These are phyloP conservation scores for Paramacrobiotus metropolitanus DNA, from an alignment of 1,140 invertebrate species.

Conservation along the genomic window DNA sequence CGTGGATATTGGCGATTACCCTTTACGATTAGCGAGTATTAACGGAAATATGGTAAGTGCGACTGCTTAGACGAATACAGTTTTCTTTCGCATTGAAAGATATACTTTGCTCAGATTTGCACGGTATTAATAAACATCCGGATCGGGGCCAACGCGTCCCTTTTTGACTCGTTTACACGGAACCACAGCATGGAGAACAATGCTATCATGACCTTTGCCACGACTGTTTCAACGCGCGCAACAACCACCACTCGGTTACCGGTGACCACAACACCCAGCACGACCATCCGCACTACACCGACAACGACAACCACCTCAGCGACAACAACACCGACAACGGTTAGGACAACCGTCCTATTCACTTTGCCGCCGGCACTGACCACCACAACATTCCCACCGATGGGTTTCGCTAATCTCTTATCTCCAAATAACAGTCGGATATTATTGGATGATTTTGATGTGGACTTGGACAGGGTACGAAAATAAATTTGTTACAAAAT, in stretches of 20 bases:
- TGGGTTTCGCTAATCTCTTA: too few species aligned
- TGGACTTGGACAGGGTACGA: too few species aligned
- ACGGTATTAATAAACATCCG: neutral
- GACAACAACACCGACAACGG: neutral
- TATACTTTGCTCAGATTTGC: too few species aligned
- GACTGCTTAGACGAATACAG: too few species aligned
- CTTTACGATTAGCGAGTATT: neutral
- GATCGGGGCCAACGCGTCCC: neutral
- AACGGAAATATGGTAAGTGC: slow-evolving; percentile 3
- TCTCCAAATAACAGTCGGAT: too few species aligned
- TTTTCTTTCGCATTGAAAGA: too few species aligned
- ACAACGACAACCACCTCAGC: neutral
- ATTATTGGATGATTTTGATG: too few species aligned
- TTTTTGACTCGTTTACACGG: neutral
- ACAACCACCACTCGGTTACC: neutral
- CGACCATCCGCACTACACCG: neutral
- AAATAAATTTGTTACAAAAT: too few species aligned
- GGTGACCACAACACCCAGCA: neutral
- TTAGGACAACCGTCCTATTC: neutral
- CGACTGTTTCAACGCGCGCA: neutral
- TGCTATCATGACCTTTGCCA: neutral
- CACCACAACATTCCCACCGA: neutral
- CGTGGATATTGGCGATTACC: neutral
- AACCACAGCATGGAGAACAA: neutral
- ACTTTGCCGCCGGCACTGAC: neutral